Evolutionary conservation across 2,888 invertebrate genomes (phyloP), one percentile per base, ranked within the genome.

Genomic region (Caenorhabditis panamensis): DNA sequence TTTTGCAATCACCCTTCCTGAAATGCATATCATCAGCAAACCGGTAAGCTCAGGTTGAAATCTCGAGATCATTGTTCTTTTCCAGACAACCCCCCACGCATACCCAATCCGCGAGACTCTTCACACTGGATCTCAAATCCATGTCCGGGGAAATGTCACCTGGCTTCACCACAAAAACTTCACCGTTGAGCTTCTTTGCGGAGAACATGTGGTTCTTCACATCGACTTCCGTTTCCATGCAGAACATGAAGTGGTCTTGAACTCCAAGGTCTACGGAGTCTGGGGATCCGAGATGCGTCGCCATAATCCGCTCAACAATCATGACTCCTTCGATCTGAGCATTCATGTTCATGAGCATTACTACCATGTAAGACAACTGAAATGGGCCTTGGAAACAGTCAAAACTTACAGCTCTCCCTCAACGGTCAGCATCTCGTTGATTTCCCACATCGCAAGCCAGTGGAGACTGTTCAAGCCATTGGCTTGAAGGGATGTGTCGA

Each of bases 151-250:
- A 54, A 81, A 85, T 64, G 84, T 84, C 37, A 73, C 78, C 44
- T 79, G 84, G 49, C 53, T 68, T 16, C 85, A 85, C 36, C 85
- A 85, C 78, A 80, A 85, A 84, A 82, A 82, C 67, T 87, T 87
- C 58, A 53, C 82, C 31, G 83, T 87, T 2, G 87, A 87, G 66
- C 81, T 87, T 67, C 84, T 87, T 72, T 85, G 86, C 28, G 87
- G 86, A 54, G 86, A 83, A 51, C 61, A 87, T 68, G 79, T 85
- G 58, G 86, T 87, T 58, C 80, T 87, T 31, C 86, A 86, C 64
- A 69, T 86, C 53, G 84, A 84, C 73, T 87, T 87, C 86, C 87
- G 86, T 11, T 86, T 87, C 62, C 64, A 79, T 18, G 79, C 79
- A 54, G 82, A 86, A 20, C 85, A 84, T 64, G 68, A 56, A 20